Conservation (phyloP, 2,797 vertebrate genomes). For the Gouania willdenowi region DNA sequence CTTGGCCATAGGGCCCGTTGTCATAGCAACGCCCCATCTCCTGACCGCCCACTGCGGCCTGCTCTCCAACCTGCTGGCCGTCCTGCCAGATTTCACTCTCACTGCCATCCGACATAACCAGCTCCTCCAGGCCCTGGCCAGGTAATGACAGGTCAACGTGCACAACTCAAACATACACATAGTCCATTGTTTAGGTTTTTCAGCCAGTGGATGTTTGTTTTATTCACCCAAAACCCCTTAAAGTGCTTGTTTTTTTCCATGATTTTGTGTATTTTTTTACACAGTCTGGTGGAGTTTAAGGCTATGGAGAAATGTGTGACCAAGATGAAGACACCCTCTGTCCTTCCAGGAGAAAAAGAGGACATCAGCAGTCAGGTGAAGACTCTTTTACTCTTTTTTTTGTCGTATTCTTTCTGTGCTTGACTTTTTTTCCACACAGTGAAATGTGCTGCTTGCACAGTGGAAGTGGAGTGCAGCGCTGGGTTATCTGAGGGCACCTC, state of each 20-base stretch:
- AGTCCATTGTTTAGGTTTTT: too few relatives aligned
- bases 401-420: too few relatives aligned
- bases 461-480: constrained; percentile 16
- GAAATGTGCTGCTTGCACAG: too few relatives aligned
- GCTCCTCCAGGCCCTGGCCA: constrained; percentile 78
- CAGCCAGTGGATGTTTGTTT: too few relatives aligned
- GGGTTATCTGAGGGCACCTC: constrained; percentile 37
- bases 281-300: constrained; percentile 76
- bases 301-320: constrained; percentile 75
- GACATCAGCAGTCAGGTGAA: constrained; percentile 85
- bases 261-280: constrained; percentile 29
- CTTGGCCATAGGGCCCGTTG: constrained; percentile 57
- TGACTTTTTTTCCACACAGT: too few relatives aligned
- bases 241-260: neutral
- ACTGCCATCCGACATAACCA: constrained; percentile 72
- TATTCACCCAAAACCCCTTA: too few relatives aligned
- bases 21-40: constrained; percentile 85
- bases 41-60: constrained; percentile 85
- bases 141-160: too few relatives aligned
- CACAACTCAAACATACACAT: too few relatives aligned
- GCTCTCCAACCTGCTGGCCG: constrained; percentile 82
- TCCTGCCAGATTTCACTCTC: constrained; percentile 82
- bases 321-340: constrained; percentile 75
- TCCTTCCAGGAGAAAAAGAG: constrained; percentile 66
- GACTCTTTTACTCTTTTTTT: constrained; percentile 8